Conservation (phyloP, 2,888 invertebrate species). For the Ormia ochracea region DNA sequence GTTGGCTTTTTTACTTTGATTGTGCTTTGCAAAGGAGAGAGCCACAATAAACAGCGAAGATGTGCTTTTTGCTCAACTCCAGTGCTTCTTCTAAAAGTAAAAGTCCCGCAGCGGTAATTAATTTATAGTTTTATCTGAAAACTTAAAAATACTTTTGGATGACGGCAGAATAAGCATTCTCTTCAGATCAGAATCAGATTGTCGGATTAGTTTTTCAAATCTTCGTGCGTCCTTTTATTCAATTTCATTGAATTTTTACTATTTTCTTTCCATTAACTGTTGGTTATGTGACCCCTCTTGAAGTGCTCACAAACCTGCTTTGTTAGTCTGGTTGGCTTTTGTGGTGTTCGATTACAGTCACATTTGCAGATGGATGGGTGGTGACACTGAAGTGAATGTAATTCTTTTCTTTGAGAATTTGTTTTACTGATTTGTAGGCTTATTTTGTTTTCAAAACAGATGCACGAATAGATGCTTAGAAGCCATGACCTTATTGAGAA, state of each 20-base stretch:
- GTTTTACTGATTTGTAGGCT: conserved; percentile 44
- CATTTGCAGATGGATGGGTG: conserved; percentile 48
- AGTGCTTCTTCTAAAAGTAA: conserved; percentile 66
- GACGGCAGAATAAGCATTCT: conserved; percentile 52
- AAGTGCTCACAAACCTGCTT: conserved; percentile 11
- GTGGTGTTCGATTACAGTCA: conserved; percentile 68
- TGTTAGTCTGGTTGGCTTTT: conserved; percentile 61
- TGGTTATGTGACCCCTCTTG: conserved; percentile 26
- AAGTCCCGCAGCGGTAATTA: conserved; percentile 75
- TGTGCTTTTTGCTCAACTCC: conserved; percentile 54
- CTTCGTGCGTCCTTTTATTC: neutral
- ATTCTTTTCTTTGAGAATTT: conserved; percentile 39
- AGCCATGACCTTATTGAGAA: conserved; percentile 10
- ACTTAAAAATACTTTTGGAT: conserved; percentile 54
- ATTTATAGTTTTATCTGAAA: conserved; percentile 75
- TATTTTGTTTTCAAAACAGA: conserved; percentile 62
- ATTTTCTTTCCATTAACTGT: conserved; percentile 4
- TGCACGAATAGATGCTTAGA: conserved; percentile 35
- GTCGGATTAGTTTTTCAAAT: conserved; percentile 54
- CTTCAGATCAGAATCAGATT: conserved; percentile 41
- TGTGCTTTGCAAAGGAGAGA: neutral
- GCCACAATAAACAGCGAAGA: conserved; percentile 1
- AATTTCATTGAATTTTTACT: neutral
- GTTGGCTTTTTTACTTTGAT: conserved; percentile 26
- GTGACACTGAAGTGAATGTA: conserved; percentile 30